These are phyloP conservation scores for Macquaria ambigua DNA, from an alignment of 2,113 vertebrate species.

Conservation along the genomic window DNA sequence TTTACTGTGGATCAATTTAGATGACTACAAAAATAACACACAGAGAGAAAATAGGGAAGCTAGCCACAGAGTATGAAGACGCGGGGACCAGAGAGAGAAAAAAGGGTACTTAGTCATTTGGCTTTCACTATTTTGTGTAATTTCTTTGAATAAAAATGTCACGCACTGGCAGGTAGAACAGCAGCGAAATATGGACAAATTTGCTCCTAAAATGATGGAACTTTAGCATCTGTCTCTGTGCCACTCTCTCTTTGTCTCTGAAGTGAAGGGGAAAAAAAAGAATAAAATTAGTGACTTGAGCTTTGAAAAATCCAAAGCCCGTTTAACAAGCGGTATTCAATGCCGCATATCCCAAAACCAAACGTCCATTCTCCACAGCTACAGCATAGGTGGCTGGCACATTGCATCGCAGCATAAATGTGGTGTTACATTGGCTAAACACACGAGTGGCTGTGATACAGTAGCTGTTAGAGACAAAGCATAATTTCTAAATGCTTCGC, in stretches of 20 bases:
- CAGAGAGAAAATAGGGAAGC: slow-evolving; percentile 40
- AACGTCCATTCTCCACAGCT: neutral
- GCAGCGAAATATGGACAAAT: slow-evolving; percentile 65
- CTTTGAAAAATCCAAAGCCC: neutral
- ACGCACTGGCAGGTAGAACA: slow-evolving; percentile 72
- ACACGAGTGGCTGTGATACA: too few species aligned
- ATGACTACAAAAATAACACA: slow-evolving; percentile 73
- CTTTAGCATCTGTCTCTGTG: slow-evolving; percentile 15
- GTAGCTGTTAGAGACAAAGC: neutral
- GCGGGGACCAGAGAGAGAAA: slow-evolving; percentile 20
- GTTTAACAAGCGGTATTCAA: neutral
- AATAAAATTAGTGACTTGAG: slow-evolving; percentile 5
- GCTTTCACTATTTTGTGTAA: slow-evolving; percentile 72
- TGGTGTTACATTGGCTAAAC: neutral
- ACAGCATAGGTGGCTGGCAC: neutral
- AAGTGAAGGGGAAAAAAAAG: slow-evolving; percentile 14
- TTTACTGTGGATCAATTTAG: slow-evolving; percentile 76
- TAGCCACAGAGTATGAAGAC: slow-evolving; percentile 34
- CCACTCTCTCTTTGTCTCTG: neutral
- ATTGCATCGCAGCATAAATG: neutral
- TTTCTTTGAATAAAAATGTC: slow-evolving; percentile 72
- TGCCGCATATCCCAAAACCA: too few species aligned
- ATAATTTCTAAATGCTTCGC: neutral
- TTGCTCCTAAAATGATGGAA: slow-evolving; percentile 65
- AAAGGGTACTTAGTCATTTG: slow-evolving; percentile 72